Base-by-base conservation (phyloP, 2,888 invertebrate genomes). In the Xestia c-nigrum region DNA sequence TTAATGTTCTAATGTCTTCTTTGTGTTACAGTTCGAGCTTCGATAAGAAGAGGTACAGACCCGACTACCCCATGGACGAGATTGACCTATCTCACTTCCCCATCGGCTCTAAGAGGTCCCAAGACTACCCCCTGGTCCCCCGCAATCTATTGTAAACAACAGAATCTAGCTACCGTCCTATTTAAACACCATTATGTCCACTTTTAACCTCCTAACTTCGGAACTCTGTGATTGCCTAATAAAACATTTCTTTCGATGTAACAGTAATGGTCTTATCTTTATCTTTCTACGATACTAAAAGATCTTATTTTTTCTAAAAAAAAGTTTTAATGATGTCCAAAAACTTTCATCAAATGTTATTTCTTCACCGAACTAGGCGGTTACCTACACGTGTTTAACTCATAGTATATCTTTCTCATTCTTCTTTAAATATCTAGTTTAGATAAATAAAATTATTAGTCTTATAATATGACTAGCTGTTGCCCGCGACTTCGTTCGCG, bases 41-140 rank as follows among this genome's bases (percentile, higher is more conserved):
- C 83, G 93, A 93, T 85, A 94, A 94, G 93, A 96, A 96, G 87
- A 91, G 95, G 80, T 93, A 92, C 90, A 91, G 93, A 86, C 93
- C 94, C 14, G 96, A 96, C 89, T 94, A 92, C 91, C 95, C 95
- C 85, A 95, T 96, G 94, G 96, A 96, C 84, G 96, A 96, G 90
- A 96, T 96, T 70, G 96, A 96, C 88, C 92, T 95, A 21, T 95
- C 96, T n/a, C 92, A 93, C 71, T 94, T 96, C 89, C 96, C 96
- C 87, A 94, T 96, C 85, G 95, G 96, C 76, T 95, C 95, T 71
- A 95, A 95, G 78, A 92, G 96, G 57, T 94, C 94, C 38, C 89
- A 84, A 57, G 88, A 88, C 68, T 88, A 86, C 74, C 90, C 88
- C 9, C 84, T 90, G 57, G 74, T 80, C 16, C 85, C 88, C 67